Conservation (phyloP, 1,140 invertebrate genomes). For the Bombus fervidus region DNA sequence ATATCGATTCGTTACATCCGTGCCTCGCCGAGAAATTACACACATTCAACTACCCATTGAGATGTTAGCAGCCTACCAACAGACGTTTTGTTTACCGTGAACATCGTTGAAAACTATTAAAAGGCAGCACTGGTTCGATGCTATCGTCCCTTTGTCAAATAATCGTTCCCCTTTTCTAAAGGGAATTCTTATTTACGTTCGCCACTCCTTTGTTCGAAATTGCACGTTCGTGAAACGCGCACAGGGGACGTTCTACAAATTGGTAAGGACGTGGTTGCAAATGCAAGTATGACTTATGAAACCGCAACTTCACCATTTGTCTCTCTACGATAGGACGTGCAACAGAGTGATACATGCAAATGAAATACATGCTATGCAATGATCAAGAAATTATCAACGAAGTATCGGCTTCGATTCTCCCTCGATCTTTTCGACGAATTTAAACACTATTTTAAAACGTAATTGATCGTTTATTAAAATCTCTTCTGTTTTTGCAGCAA, state of each 20-base stretch:
- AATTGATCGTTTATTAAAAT: background rate
- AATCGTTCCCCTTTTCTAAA: background rate
- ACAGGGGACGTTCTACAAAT: background rate
- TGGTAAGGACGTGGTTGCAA: background rate
- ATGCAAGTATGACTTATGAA: conserved; percentile 8
- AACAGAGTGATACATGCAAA: conserved; percentile 6
- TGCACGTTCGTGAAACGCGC: no score
- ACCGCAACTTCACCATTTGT: background rate
- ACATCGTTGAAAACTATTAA: background rate
- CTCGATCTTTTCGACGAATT: background rate
- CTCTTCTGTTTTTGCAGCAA: background rate
- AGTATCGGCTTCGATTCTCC: conserved; percentile 27
- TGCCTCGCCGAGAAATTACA: background rate
- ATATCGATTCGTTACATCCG: background rate
- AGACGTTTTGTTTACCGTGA: background rate
- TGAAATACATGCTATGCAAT: background rate
- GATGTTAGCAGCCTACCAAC: background rate
- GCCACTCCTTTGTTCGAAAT: background rate
- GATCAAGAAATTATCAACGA: conserved; percentile 16
- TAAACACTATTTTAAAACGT: background rate
- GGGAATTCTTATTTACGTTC: background rate
- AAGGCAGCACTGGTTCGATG: background rate
- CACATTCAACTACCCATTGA: background rate
- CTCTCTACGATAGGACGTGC: background rate
- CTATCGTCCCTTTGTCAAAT: background rate